Conservation (phyloP, 2,888 invertebrate genomes). For the Hipparchia semele region DNA sequence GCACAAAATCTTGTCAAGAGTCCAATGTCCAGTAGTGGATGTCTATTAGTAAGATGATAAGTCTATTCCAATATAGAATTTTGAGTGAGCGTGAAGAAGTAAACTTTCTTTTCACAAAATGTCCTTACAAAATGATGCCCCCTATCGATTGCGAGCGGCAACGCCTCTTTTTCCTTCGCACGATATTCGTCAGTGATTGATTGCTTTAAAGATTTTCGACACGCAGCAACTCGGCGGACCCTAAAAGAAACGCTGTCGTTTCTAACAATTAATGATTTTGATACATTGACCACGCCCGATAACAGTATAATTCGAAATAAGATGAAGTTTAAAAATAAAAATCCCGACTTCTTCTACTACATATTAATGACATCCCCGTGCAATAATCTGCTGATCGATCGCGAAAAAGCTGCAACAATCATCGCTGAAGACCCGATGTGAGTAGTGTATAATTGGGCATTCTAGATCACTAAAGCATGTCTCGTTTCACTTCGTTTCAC, state of each 20-base stretch:
- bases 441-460: too few species aligned
- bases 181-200: slow-evolving; percentile 25
- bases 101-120: slow-evolving; percentile 16
- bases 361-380: too few species aligned
- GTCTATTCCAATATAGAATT: background rate
- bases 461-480: too few species aligned
- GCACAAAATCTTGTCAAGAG: too few species aligned
- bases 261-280: slow-evolving; percentile 18
- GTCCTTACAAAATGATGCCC: slow-evolving; percentile 10
- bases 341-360: background rate
- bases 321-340: too few species aligned
- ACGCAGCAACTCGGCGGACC: slow-evolving; percentile 9
- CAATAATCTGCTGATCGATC: too few species aligned
- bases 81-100: background rate
- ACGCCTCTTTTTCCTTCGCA: slow-evolving; percentile 20
- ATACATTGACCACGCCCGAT: slow-evolving; percentile 11
- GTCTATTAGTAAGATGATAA: too few species aligned
- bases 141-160: slow-evolving; percentile 16
- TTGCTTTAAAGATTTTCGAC: slow-evolving; percentile 17
- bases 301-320: background rate
- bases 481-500: too few species aligned
- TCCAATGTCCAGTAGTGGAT: too few species aligned
- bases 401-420: too few species aligned
- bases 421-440: too few species aligned
- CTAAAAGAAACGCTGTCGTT: slow-evolving; percentile 21